Evolutionary conservation across 2,888 invertebrate genomes (phyloP).

Genomic region (Machimus rusticus): DNA sequence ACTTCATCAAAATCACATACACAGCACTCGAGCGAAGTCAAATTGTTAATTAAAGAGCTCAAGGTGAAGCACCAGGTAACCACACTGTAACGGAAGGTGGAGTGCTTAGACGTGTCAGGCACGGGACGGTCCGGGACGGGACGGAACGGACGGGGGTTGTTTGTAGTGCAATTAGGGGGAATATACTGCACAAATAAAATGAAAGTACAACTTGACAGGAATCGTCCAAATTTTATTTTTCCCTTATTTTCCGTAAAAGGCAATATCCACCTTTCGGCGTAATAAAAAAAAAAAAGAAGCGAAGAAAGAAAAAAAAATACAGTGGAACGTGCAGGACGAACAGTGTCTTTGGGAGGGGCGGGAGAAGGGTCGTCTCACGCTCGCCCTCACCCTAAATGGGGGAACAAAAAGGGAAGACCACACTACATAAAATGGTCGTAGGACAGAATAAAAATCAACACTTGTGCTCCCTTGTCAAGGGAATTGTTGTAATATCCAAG

Average conservation of each 20-base stretch:
- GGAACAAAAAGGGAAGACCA: slow-evolving; percentile 24
- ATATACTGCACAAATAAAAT: slow-evolving; percentile 6
- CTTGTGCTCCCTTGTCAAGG: slow-evolving; percentile 36
- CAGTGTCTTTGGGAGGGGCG: background rate
- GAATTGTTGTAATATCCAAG: slow-evolving; percentile 37
- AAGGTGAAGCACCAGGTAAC: slow-evolving; percentile 4
- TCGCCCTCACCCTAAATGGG: background rate
- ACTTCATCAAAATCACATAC: slow-evolving; percentile 7
- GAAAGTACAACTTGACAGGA: slow-evolving; percentile 7
- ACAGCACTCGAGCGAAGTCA: slow-evolving; percentile 12
- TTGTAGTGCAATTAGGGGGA: slow-evolving; percentile 30
- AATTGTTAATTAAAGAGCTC: slow-evolving; percentile 16
- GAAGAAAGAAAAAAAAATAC: background rate
- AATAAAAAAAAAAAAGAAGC: background rate
- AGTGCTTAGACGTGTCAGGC: slow-evolving; percentile 9
- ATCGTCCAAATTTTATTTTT: slow-evolving; percentile 33
- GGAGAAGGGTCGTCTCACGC: background rate
- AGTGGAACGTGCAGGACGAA: background rate
- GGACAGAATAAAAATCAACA: slow-evolving; percentile 39
- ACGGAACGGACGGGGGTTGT: background rate
- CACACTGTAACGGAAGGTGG: background rate
- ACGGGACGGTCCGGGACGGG: background rate
- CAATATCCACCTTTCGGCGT: slow-evolving; percentile 28
- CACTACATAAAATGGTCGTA: slow-evolving; percentile 38
- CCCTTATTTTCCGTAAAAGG: background rate